A percentile compares a stretch with the other conserved stretches of the same genome.
Evolutionary conservation across 30 jellyfish, hydroid and myxozoan genomes (phyloP).

Genomic region (Aurelia sp.): DNA sequence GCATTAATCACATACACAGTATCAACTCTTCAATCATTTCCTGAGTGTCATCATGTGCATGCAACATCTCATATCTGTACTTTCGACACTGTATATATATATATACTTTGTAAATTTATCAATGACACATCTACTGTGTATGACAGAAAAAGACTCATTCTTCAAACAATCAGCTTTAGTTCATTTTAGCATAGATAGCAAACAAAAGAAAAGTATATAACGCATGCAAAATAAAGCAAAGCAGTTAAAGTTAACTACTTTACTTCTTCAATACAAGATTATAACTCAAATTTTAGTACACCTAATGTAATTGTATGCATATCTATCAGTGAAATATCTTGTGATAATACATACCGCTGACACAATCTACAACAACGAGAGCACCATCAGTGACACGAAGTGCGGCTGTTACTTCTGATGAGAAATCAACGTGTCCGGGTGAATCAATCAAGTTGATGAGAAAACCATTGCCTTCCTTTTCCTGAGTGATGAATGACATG

Average conservation of each 20-base stretch:
- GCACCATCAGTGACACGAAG: conserved; percentile 99
- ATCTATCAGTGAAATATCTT: background rate
- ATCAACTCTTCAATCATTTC: too few species aligned
- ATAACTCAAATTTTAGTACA: background rate
- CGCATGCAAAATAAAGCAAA: background rate
- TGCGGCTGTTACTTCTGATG: conserved; percentile 99
- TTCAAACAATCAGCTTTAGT: background rate
- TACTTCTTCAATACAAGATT: background rate
- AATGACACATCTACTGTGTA: background rate
- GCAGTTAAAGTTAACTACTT: background rate
- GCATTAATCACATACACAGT: too few species aligned
- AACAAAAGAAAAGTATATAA: too few species aligned
- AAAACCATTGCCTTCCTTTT: conserved; percentile 96
- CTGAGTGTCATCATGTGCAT: too few species aligned
- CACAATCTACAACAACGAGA: conserved; percentile 99
- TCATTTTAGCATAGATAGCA: background rate
- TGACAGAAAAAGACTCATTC: background rate
- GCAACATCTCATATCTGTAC: too few species aligned
- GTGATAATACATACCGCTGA: conserved; percentile 88
- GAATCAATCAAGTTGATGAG: conserved; percentile 98
- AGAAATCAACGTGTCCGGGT: conserved; percentile 99
- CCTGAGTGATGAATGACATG: conserved; percentile 70
- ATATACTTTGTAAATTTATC: background rate
- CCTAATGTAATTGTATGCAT: too few species aligned
- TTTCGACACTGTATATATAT: too few species aligned